Evolutionary conservation across 2,888 invertebrate genomes (phyloP), one percentile per base, ranked within the genome.

Genomic region (Limulus polyphemus): DNA sequence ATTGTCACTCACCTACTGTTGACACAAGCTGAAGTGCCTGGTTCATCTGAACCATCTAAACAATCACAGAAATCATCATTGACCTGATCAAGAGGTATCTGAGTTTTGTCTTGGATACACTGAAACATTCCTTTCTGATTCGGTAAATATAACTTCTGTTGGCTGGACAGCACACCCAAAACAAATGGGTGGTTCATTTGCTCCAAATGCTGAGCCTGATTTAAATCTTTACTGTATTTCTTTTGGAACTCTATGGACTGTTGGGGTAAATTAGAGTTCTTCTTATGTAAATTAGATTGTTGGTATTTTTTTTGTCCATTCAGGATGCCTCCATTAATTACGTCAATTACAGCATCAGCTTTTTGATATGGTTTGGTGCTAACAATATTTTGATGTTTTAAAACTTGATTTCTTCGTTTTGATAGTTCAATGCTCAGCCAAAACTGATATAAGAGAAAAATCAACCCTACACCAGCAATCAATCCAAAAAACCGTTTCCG

Each of bases 21-120:
- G 49, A 73, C 73, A 70, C 79, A 79, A 13, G 79, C 79, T 54
- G 76, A 71, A 7, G 79, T 79, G 7, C 77, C 77, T 10, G 79
- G 79, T 68, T 79, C 79, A 73, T 79, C 79, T 52, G 74, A 74
- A 5, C 75, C 75, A 68, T 79, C 79, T 11, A 68, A 64, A 71
- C 95, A 95, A 77, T 95, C 94, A 79, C 94, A 95, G 75, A 87
- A 95, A 78, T 95, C 90, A 74, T 95, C 94, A 77, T 94, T 95
- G 2, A 91, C 84, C 70, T 83, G 81, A 49, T 78, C 77, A 74
- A 84, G 90, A 1, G 79, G 75, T 58, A 85, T 81, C 67, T 78
- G 60, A 47, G 62, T 62, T 49, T 60, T 61, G 52, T 62, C 63
- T n/a, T 59, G 17, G 10, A 64, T 46, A 32, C 66, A 66, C 46